Evolutionary conservation across 2,113 vertebrate genomes (phyloP).

Genomic region (Sceloporus undulatus): DNA sequence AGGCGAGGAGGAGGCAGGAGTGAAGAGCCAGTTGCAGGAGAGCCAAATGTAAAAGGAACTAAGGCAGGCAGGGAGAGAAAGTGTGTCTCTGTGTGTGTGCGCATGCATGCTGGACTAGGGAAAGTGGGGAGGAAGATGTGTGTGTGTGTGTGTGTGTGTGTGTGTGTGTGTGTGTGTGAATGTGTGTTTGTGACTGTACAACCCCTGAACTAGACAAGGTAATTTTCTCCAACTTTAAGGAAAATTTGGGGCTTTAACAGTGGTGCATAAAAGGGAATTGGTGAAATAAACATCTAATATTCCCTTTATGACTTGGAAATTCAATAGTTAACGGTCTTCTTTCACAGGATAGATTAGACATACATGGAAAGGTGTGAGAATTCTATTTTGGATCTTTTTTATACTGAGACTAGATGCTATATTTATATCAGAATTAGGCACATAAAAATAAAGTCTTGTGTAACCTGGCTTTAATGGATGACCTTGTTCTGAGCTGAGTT

Average conservation of each 20-base stretch:
- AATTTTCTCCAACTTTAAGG: neutral
- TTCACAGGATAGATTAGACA: neutral
- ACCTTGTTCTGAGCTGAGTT: neutral
- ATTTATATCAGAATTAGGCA: conserved; percentile 11
- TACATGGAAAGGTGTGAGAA: neutral
- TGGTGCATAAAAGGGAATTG: neutral
- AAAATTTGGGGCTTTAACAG: neutral
- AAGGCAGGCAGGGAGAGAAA: too few relatives aligned
- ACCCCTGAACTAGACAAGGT: neutral
- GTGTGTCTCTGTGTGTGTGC: too few relatives aligned
- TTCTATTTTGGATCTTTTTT: neutral
- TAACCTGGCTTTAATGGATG: conserved; percentile 16
- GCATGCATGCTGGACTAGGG: too few relatives aligned
- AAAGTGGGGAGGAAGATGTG: too few relatives aligned
- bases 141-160: too few relatives aligned
- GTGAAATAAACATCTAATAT: neutral
- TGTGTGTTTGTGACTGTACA: too few relatives aligned
- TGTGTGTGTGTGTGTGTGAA: too few relatives aligned
- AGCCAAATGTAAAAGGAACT: too few relatives aligned
- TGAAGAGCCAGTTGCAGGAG: too few relatives aligned
- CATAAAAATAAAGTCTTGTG: neutral
- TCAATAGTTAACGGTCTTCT: neutral
- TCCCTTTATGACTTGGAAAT: neutral
- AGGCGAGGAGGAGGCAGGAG: too few relatives aligned
- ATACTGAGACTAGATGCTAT: conserved; percentile 13